Base-by-base conservation (phyloP, 2,888 invertebrate species). In the Acronicta leporina region DNA sequence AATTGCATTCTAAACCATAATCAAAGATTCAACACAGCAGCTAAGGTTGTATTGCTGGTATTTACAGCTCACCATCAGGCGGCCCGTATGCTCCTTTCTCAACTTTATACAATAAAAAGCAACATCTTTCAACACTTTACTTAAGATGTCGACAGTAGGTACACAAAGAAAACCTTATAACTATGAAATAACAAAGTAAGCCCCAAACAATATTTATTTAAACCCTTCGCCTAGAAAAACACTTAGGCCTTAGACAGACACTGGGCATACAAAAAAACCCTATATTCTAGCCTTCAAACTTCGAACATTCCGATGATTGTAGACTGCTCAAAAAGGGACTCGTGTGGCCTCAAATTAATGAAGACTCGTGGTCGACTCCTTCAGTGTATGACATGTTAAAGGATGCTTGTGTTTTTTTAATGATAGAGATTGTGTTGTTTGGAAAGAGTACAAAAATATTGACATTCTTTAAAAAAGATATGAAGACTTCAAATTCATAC, bases 321-420 rank as follows among this genome's bases (percentile, higher is more conserved):
- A 45, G 45, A 33, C 50, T 38, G 13, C 6, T 27, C 42, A 68
- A 73, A 55, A 68, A 61, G 35, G 15, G n/a, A 40, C n/a, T 33
- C 14, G 9, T 50, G 59, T 48, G 67, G 47, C 35, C 47, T 25
- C 9, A 33, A 25, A 25, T 8, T 40, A n/a, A n/a, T n/a, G n/a
- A n/a, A 48, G 30, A 54, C 35, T n/a, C 68, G 68, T 55, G 73
- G 62, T 73, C 51, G 50, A 50, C 49, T 46, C 41, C 57, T 49
- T 4, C 30, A 33, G 16, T 40, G 43, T 13, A 30, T 47, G 44
- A 42, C 33, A 11, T 14, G 15, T 1, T 7, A 1, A 40, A 27
- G 64, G 65, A 49, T 63, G 5, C 15, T 43, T 40, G n/a, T 33
- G 30, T 9, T 33, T 33, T 33, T 33, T 27, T 7, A 27, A 27